Evolutionary conservation across 2,113 vertebrate species (phyloP).

Genomic region (Carollia perspicillata): DNA sequence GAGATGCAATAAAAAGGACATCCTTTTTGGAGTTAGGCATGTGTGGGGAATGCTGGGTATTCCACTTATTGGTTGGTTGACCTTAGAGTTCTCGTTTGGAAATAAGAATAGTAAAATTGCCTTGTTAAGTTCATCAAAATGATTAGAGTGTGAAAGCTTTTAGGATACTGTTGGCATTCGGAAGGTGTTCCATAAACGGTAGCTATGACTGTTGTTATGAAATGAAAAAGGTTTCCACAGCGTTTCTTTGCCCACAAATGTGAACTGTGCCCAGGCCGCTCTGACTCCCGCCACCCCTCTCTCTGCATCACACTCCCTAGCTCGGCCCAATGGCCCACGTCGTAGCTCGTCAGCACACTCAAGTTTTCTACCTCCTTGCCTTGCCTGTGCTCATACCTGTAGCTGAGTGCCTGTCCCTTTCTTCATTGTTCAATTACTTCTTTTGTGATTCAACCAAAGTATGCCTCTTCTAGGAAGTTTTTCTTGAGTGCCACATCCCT

Average conservation of each 20-base stretch:
- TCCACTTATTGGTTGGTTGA: neutral
- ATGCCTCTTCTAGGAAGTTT: neutral
- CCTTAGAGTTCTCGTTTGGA: neutral
- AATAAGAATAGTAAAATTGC: neutral
- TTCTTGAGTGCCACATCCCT: neutral
- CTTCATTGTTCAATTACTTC: neutral
- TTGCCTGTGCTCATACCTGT: neutral
- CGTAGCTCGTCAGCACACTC: neutral
- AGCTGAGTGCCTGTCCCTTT: neutral
- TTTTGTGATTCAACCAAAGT: neutral
- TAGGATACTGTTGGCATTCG: neutral
- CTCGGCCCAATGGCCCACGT: no score
- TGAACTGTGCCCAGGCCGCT: neutral
- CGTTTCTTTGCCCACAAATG: neutral
- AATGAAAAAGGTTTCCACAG: neutral
- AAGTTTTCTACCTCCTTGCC: neutral
- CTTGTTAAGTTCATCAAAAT: neutral
- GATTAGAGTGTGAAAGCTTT: neutral
- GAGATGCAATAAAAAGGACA: no score
- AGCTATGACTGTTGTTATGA: neutral
- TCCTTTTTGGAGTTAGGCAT: neutral
- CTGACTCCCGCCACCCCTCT: neutral
- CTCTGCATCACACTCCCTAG: no score
- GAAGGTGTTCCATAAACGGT: neutral
- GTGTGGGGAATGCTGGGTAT: neutral